Evolutionary conservation across 53 echinoderm and acorn worm species (phyloP).

Genomic region (Astropecten irregularis): DNA sequence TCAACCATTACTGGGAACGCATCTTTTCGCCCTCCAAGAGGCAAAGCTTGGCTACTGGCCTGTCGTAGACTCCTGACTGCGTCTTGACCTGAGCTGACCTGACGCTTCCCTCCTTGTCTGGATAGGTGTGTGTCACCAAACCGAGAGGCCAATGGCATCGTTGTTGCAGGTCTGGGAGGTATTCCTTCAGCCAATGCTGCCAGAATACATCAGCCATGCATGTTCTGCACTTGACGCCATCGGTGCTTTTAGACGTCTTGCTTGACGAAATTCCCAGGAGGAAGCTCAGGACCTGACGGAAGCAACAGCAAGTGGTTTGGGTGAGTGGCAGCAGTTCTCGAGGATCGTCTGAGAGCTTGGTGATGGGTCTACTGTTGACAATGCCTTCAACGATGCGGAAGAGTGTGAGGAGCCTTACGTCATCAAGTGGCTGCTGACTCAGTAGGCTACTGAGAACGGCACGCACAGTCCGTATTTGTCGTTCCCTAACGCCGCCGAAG

Average conservation of each 20-base stretch:
- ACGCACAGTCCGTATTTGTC: background rate
- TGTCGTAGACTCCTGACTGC: too few species aligned
- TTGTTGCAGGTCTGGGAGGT: constrained; percentile 3
- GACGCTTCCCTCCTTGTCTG: background rate
- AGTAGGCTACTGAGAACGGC: background rate
- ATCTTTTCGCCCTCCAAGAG: too few species aligned
- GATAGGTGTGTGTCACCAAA: background rate
- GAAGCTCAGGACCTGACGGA: constrained; percentile 3
- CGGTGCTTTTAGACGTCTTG: constrained; percentile 11
- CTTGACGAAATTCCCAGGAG: constrained; percentile 16
- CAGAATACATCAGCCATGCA: background rate
- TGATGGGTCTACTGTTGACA: constrained; percentile 12
- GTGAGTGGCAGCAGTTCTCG: constrained; percentile 10
- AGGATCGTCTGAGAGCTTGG: constrained; percentile 16
- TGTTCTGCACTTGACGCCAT: constrained; percentile 38
- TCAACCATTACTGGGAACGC: too few species aligned
- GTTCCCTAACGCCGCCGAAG: background rate
- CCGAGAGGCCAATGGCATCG: constrained; percentile 36
- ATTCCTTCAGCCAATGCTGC: constrained; percentile 26
- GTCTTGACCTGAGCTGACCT: too few species aligned
- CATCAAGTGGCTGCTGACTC: constrained; percentile 6
- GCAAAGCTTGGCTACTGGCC: too few species aligned
- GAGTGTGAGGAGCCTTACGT: constrained; percentile 10
- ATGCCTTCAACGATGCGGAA: constrained; percentile 14
- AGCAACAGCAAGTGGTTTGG: constrained; percentile 22